A percentile compares a stretch with the other conserved stretches of the same genome.
phyloP scores from a whole-genome alignment of 2,888 invertebrate genomes.

The Allacma fusca region DNA sequence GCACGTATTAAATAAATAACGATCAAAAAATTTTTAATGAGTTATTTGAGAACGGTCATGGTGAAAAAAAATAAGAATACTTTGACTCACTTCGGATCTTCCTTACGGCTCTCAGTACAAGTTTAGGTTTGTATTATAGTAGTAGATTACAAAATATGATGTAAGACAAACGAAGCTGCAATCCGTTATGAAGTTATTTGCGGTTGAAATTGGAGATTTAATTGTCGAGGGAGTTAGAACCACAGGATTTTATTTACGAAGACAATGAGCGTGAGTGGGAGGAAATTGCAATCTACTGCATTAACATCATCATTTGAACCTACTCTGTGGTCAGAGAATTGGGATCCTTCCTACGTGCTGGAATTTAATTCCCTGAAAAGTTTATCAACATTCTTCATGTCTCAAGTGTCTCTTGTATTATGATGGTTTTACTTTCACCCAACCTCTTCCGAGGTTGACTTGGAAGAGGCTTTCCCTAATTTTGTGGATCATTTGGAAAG shows the following conservation, averaged over 20 bases:
- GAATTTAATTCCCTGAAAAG: background rate
- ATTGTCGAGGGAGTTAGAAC: background rate
- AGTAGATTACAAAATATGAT: no score
- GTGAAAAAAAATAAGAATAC: no score
- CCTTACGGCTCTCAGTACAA: no score
- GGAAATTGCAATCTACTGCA: background rate
- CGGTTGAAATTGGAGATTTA: background rate
- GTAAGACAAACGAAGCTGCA: no score
- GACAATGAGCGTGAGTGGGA: background rate
- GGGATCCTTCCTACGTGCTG: background rate
- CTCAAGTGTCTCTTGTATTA: background rate
- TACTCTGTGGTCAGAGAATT: background rate
- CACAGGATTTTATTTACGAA: background rate
- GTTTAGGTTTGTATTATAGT: no score
- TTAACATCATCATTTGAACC: background rate
- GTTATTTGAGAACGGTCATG: no score
- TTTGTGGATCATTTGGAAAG: no score
- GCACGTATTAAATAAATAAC: no score
- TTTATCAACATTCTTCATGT: slow-evolving; percentile 4
- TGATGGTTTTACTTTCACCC: background rate
- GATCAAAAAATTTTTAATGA: no score
- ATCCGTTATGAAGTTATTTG: background rate
- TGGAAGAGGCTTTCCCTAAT: background rate
- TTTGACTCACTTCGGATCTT: no score
- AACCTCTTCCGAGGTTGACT: background rate